Conservation (phyloP, 2,888 invertebrate genomes). For the Clepsis dumicolana region DNA sequence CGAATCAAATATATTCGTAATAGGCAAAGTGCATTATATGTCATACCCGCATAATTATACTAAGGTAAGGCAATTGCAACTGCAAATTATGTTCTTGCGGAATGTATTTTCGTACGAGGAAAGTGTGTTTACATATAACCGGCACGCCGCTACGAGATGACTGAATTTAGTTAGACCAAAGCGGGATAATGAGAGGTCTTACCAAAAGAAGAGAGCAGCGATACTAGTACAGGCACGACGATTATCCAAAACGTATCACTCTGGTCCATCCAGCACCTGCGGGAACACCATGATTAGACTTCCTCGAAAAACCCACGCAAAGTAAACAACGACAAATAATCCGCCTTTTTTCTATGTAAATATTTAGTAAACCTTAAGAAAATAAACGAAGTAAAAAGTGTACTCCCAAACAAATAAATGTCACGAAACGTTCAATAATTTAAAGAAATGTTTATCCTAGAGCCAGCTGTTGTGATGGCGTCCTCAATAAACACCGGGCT, state of each 20-base stretch:
- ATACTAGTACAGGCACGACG: slow-evolving; percentile 86
- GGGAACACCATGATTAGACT: slow-evolving; percentile 31
- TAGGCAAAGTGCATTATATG: not conserved
- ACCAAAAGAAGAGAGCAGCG: slow-evolving; percentile 87
- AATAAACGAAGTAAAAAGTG: not conserved
- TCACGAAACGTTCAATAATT: not conserved
- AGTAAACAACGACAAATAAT: not conserved
- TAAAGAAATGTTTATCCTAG: slow-evolving; percentile 7
- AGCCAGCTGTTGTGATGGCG: not conserved
- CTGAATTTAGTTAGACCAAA: not conserved
- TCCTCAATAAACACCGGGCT: slow-evolving; percentile 12
- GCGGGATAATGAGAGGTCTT: slow-evolving; percentile 52
- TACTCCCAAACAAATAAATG: not conserved
- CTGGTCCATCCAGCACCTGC: slow-evolving; percentile 90
- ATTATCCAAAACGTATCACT: slow-evolving; percentile 88
- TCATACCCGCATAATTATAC: not conserved
- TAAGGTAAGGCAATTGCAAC: not conserved
- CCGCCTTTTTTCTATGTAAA: not conserved
- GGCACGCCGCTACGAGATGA: not conserved
- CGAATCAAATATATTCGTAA: not conserved
- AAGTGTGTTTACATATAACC: not conserved
- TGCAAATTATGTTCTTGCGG: not conserved
- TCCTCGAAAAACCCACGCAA: not conserved
- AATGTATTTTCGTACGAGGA: not conserved
- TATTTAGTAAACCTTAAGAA: not conserved